phyloP scores from a whole-genome alignment of 2,113 vertebrate genomes.

The Prolemur simus region DNA sequence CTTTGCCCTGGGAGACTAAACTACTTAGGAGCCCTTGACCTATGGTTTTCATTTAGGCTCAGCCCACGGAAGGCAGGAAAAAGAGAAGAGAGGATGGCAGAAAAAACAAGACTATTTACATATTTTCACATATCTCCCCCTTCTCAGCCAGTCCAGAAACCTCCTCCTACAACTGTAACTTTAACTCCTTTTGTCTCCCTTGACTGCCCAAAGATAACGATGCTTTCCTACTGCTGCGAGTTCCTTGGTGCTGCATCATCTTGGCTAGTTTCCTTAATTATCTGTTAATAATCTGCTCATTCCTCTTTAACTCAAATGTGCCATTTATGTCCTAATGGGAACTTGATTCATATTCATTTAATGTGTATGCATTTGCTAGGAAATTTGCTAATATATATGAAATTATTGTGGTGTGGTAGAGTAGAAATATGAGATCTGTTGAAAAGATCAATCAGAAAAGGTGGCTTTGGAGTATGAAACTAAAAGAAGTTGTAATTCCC shows the following conservation, averaged over 20 bases:
- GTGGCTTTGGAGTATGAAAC: neutral
- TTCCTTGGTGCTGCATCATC: neutral
- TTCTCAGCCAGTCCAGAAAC: neutral
- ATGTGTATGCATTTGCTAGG: neutral
- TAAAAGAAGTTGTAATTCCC: neutral
- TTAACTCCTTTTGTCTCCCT: neutral
- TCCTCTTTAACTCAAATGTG: neutral
- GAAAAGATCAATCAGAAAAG: neutral
- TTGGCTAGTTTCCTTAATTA: neutral
- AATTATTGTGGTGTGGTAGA: neutral
- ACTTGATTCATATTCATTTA: neutral
- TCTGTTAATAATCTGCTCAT: neutral
- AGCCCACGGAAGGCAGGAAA: neutral
- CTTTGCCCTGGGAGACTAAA: neutral
- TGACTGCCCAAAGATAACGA: accelerated
- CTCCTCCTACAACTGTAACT: neutral
- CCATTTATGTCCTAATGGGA: neutral
- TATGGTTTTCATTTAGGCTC: neutral
- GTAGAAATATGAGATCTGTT: neutral
- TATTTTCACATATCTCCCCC: neutral
- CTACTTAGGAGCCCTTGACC: neutral
- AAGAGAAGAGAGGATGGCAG: neutral
- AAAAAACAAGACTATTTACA: neutral
- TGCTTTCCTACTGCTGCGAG: neutral
- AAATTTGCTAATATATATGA: neutral